Base-by-base conservation (phyloP, 2,888 invertebrate genomes). In the Autographa pulchrina region DNA sequence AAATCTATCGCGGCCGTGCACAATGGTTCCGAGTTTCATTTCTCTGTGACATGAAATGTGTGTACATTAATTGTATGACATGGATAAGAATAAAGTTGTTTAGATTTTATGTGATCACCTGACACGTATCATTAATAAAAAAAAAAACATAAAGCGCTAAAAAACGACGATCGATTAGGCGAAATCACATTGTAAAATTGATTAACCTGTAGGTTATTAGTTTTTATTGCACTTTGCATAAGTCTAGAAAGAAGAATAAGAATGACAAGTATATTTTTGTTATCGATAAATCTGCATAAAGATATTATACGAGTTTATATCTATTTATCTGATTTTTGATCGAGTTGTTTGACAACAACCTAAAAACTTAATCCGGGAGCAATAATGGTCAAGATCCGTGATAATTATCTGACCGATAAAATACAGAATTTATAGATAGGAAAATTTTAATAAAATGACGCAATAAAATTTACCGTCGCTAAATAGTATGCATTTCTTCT, bases 11-110 rank as follows among this genome's bases (percentile, higher is more conserved):
- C 85, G 83, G 81, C 76, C 87, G 85, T 83, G 87, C 89, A 90
- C 90, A 91, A 91, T 92, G 86, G 82, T 88, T 91, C 89, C 85
- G 86, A 89, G 88, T 90, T 90, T 89, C 87, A 85, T 90, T 89
- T 88, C 85, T 86, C 82, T 83, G 65, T 63, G 74, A 74, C 66
- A 82, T 83, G 81, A 75, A 72, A 74, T 80, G 62, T 74, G 62
- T 82, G 68, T 72, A 69, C 65, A 78, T 77, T 64, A 14, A n/a
- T n/a, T 67, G 68, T 74, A 58, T 68, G 82, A 77, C 74, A 74
- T 72, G 43, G 59, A 74, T 65, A 59, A 9, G 61, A 80, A 67
- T 74, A 72, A 74, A 78, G 32, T 65, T 68, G 68, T 25, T 56
- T 65, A 52, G 56, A 41, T 59, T 76, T 79, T 43, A 67, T 38